Evolutionary conservation across 2,888 invertebrate species (phyloP).

Genomic region (Drosophila limbata): DNA sequence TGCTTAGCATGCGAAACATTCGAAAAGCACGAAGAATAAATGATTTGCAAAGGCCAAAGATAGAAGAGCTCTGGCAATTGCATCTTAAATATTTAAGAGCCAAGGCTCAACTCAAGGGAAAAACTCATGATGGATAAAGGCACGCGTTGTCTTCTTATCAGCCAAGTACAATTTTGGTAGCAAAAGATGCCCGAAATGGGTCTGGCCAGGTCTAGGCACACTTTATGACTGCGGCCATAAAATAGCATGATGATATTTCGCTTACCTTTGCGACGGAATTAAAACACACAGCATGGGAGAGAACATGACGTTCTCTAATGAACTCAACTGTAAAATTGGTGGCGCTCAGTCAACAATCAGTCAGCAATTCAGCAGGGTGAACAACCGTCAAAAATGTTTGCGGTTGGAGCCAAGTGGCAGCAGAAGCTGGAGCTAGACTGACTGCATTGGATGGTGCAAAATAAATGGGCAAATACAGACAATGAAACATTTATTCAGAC

Average conservation of each 20-base stretch:
- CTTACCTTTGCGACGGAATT: conserved; percentile 55
- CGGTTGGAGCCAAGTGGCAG: conserved; percentile 42
- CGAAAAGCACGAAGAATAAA: conserved; percentile 60
- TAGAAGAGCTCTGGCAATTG: conserved; percentile 53
- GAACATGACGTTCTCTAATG: conserved; percentile 49
- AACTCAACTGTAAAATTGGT: conserved; percentile 70
- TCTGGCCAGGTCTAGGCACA: conserved; percentile 14
- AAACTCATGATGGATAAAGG: neutral
- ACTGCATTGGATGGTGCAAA: conserved; percentile 46
- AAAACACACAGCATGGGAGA: conserved; percentile 35
- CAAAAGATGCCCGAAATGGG: conserved; percentile 13
- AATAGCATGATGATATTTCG: conserved; percentile 48
- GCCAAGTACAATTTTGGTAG: conserved; percentile 45
- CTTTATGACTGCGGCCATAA: conserved; percentile 52
- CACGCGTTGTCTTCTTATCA: conserved; percentile 46
- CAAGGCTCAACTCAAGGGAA: neutral
- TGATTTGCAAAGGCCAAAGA: conserved; percentile 55
- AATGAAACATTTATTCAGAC: conserved; percentile 59
- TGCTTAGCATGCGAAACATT: conserved; percentile 48
- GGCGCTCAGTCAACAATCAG: conserved; percentile 47
- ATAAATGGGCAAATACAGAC: conserved; percentile 71
- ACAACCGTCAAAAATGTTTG: conserved; percentile 61
- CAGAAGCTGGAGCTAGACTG: conserved; percentile 29
- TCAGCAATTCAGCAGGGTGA: conserved; percentile 7
- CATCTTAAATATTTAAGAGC: conserved; percentile 73